Evolutionary conservation across 2,113 vertebrate species (phyloP), one percentile per base, ranked within the genome.

Genomic region (Forbesichthys papilliferus): DNA sequence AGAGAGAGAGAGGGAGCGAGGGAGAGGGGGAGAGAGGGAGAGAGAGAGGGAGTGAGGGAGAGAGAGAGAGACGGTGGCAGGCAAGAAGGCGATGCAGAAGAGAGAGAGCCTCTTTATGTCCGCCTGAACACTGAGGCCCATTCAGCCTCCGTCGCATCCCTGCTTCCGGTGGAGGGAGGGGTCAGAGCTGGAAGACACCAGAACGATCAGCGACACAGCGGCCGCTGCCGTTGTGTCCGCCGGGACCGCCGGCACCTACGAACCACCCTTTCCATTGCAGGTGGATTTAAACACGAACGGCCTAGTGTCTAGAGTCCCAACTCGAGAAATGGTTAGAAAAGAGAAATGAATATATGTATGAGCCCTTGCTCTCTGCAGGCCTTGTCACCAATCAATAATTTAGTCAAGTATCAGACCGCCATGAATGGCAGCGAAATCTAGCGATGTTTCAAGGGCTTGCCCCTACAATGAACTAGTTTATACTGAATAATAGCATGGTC

Each of bases 61-160:
- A 34, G 42, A 11, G 42, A n/a, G 16, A 48, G 47, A 49, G 66
- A 5, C n/a, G 51, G 47, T 8, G 12, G 54, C 20, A 52, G 27
- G 34, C 13, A 63, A 11, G 55, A 61, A 65, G 69, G 65, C 57
- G 54, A 77, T 69, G 76, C 75, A 88, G 75, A 89, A 88, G 80
- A 89, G 82, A 88, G 90, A 89, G 82, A 88, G 90, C 82, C 80
- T 83, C 84, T 89, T 87, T 84, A 86, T 84, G 78, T 82, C 53
- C 63, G 72, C 63, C 74, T 78, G 82, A 88, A 90, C 88, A 92
- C 86, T 88, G 89, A 81, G 77, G 72, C 64, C 87, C 77, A 85
- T 93, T 92, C 90, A 91, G 73, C 59, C 80, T 74, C 80, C 54
- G 63, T 51, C 84, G 69, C 77, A 81, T 85, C 72, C 83, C 60